Evolutionary conservation across 2,888 invertebrate species (phyloP).

Genomic region (Drosophila algonquin): DNA sequence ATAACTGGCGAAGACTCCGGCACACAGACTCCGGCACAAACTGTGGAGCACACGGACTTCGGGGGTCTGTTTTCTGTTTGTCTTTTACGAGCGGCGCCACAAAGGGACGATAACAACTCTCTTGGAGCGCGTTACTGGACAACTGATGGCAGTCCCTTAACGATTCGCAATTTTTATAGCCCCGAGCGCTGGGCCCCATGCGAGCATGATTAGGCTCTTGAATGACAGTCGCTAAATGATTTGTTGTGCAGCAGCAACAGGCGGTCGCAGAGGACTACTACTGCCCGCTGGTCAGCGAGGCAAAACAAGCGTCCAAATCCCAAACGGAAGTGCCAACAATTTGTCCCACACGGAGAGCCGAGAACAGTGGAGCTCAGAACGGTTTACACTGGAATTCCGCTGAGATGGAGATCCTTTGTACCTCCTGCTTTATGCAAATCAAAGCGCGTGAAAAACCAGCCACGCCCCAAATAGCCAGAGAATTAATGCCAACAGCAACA

Average conservation of each 20-base stretch:
- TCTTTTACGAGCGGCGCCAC: slow-evolving; percentile 30
- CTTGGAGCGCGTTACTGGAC: slow-evolving; percentile 40
- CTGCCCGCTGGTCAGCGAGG: slow-evolving; percentile 45
- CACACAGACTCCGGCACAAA: not conserved
- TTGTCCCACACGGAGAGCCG: slow-evolving; percentile 49
- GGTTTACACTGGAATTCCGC: not conserved
- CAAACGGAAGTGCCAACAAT: slow-evolving; percentile 69
- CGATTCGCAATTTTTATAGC: slow-evolving; percentile 70
- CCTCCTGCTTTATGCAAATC: slow-evolving; percentile 69
- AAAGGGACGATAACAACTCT: slow-evolving; percentile 34
- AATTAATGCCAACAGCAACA: slow-evolving; percentile 21
- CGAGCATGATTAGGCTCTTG: slow-evolving; percentile 62
- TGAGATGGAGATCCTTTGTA: slow-evolving; percentile 23
- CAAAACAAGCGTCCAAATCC: slow-evolving; percentile 63
- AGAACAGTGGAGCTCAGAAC: slow-evolving; percentile 3
- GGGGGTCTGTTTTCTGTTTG: slow-evolving; percentile 4
- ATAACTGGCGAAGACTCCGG: slow-evolving; percentile 51
- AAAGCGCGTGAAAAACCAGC: slow-evolving; percentile 51
- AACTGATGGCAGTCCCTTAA: slow-evolving; percentile 60
- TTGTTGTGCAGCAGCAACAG: slow-evolving; percentile 64
- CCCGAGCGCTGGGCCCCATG: slow-evolving; percentile 33
- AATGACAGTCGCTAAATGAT: slow-evolving; percentile 78
- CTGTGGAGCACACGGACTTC: not conserved
- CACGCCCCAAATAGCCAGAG: slow-evolving; percentile 31
- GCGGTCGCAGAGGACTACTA: not conserved